Evolutionary conservation across 2,113 vertebrate genomes (phyloP).

Genomic region (Mormoops blainvillei): DNA sequence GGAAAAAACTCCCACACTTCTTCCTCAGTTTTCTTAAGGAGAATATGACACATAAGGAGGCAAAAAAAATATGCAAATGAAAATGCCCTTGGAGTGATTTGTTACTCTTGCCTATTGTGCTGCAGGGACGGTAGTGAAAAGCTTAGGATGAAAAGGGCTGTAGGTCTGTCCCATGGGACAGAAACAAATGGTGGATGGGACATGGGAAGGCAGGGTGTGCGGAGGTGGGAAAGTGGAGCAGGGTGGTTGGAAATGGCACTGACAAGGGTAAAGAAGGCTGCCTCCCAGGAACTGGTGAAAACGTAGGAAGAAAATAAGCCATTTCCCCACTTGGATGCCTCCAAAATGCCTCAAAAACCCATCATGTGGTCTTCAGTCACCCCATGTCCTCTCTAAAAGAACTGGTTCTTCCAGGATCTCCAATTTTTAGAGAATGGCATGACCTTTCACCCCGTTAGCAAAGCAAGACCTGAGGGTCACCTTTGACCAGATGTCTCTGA

Average conservation of each 20-base stretch:
- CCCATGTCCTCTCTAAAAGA: not conserved
- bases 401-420: not conserved
- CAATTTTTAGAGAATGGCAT: not conserved
- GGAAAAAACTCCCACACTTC: not conserved
- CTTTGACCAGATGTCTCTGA: not conserved
- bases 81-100: not conserved
- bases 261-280: not conserved
- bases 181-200: not conserved
- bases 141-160: fast-evolving
- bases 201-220: fast-evolving
- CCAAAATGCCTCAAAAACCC: not conserved
- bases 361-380: not conserved
- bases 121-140: not conserved
- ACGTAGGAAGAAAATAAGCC: not conserved
- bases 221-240: not conserved
- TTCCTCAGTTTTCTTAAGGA: not conserved
- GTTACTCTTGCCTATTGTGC: not conserved
- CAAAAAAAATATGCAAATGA: not conserved
- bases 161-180: not conserved
- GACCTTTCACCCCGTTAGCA: not conserved
- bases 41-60: not conserved
- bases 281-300: not conserved
- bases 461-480: not conserved
- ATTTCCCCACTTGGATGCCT: too few relatives aligned
- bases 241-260: not conserved